A percentile compares a stretch with the other conserved stretches of the same genome.
Conservation (phyloP, 2,888 invertebrate genomes). For the Barypeithes pellucidus region DNA sequence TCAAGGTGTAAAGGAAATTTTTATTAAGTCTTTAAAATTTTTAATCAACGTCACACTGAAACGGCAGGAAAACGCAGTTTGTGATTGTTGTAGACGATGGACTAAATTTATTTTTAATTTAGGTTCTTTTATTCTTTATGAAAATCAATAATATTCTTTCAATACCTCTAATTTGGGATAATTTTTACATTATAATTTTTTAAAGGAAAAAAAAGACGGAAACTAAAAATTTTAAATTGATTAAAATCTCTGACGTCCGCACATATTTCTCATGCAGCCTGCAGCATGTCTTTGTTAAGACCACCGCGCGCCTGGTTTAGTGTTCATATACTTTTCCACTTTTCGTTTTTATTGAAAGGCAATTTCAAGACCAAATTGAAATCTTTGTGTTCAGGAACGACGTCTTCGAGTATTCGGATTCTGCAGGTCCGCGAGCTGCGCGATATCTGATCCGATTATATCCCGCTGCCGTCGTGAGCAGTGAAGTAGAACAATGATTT, state of each 20-base stretch:
- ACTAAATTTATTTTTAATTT: no score
- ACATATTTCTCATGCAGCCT: conserved; percentile 59
- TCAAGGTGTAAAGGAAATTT: no score
- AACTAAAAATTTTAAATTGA: conserved; percentile 56
- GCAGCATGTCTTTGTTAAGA: conserved; percentile 61
- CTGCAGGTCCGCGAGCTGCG: conserved; percentile 66
- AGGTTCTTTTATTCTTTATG: no score
- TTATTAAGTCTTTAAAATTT: no score
- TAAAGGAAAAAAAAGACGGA: no score
- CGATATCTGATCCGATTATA: conserved; percentile 70
- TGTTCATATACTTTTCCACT: conserved; percentile 69
- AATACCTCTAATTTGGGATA: no score
- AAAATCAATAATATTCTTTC: no score
- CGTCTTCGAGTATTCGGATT: conserved; percentile 59
- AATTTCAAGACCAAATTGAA: conserved; percentile 71
- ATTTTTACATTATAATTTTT: no score
- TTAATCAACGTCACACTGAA: no score
- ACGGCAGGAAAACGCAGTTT: no score
- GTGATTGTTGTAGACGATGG: no score
- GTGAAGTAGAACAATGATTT: conserved; percentile 54
- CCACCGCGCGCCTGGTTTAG: conserved; percentile 67
- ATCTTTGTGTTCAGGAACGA: conserved; percentile 70
- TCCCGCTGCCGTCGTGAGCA: conserved; percentile 60
- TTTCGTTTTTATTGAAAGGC: conserved; percentile 70
- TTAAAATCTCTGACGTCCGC: conserved; percentile 58